Evolutionary conservation across 2,113 vertebrate species (phyloP).

Genomic region (Strix uralensis): DNA sequence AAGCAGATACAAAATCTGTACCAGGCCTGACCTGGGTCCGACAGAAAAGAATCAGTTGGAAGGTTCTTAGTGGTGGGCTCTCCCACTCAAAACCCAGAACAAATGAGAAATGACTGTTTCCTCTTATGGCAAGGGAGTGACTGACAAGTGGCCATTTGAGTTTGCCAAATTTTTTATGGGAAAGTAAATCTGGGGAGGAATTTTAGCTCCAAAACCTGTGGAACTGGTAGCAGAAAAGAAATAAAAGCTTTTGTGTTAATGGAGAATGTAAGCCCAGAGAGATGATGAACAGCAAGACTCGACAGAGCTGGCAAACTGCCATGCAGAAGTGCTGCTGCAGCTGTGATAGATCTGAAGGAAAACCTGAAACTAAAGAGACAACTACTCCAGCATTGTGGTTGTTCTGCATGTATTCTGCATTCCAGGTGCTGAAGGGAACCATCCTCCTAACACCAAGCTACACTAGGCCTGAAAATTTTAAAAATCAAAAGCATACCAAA

Average conservation of each 20-base stretch:
- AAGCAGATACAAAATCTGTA: neutral
- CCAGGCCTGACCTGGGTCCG: neutral
- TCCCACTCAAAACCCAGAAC: neutral
- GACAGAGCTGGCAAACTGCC: neutral
- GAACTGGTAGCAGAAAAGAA: neutral
- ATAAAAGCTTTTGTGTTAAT: neutral
- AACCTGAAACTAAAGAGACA: neutral
- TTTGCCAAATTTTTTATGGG: neutral
- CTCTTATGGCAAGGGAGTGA: neutral
- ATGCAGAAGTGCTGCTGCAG: neutral
- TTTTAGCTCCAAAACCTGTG: neutral
- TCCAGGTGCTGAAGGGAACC: neutral
- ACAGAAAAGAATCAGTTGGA: neutral
- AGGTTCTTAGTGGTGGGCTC: neutral
- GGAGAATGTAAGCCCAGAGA: neutral
- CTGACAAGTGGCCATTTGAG: neutral
- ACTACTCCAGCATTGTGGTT: neutral
- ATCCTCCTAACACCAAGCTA: neutral
- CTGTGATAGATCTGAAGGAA: neutral
- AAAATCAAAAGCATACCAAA: neutral
- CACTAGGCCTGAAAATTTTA: neutral
- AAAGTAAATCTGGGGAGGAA: neutral
- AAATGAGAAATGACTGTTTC: accelerated
- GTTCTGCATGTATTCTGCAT: neutral
- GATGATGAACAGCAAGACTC: neutral